Conservation (phyloP, 1,140 invertebrate genomes). For the Grapholita molesta region DNA sequence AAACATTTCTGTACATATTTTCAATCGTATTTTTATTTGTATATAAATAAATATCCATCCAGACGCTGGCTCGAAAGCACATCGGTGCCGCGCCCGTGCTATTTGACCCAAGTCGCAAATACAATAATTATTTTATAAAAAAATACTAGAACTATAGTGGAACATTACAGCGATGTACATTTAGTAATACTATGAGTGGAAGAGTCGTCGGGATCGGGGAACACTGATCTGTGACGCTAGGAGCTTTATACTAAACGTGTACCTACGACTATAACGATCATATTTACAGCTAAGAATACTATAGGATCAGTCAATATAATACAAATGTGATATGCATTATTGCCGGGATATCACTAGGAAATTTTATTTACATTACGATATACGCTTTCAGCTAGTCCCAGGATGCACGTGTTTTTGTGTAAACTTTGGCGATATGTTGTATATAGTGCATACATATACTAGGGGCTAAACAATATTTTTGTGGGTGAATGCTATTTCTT, state of each 20-base stretch:
- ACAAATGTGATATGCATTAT: constrained; percentile 70
- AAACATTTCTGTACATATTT: constrained; percentile 78
- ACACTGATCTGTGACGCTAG: constrained; percentile 48
- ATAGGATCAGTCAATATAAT: constrained; percentile 56
- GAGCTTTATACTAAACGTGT: constrained; percentile 49
- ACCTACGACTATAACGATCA: constrained; percentile 35
- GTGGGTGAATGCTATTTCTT: too few species aligned
- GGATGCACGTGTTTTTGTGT: neutral
- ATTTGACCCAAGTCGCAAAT: constrained; percentile 20
- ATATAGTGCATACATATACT: too few species aligned
- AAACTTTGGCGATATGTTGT: constrained; percentile 5
- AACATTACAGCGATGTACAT: constrained; percentile 30
- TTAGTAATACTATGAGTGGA: constrained; percentile 41
- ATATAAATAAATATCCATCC: constrained; percentile 32
- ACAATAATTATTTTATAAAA: constrained; percentile 38
- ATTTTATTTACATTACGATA: constrained; percentile 50
- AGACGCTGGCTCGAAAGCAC: neutral
- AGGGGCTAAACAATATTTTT: too few species aligned
- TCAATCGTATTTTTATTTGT: constrained; percentile 72
- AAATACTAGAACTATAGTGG: constrained; percentile 42
- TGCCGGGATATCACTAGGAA: constrained; percentile 69
- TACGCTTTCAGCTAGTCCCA: constrained; percentile 31
- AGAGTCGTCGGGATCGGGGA: constrained; percentile 33
- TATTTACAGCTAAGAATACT: constrained; percentile 44
- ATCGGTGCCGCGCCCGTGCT: constrained; percentile 14